phyloP scores from a whole-genome alignment of 2,113 vertebrate genomes.

The Callopanchax toddi region DNA sequence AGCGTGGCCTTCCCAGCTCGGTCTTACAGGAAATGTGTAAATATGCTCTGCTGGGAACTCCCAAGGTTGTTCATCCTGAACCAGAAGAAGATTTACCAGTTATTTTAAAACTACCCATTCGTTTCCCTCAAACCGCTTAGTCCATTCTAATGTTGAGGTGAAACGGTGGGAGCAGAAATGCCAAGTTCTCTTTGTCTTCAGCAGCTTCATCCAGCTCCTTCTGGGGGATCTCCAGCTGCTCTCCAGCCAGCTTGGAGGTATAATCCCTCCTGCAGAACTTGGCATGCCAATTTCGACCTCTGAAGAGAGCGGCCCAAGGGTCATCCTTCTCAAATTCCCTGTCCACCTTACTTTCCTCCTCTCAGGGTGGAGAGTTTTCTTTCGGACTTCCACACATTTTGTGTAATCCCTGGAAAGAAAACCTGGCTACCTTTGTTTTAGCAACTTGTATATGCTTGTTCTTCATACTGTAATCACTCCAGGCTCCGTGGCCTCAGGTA shows the following conservation, averaged over 20 bases:
- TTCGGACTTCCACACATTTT: neutral
- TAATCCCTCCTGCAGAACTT: neutral
- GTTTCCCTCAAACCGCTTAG: neutral
- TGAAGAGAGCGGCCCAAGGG: neutral
- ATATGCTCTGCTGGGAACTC: neutral
- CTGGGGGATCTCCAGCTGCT: neutral
- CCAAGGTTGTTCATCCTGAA: neutral
- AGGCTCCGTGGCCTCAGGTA: neutral
- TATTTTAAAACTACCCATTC: neutral
- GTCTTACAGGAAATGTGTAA: neutral
- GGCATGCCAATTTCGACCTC: conserved; percentile 6
- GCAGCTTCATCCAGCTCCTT: neutral
- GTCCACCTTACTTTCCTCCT: neutral
- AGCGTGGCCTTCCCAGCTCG: neutral
- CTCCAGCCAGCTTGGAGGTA: neutral
- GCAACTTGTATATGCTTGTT: neutral
- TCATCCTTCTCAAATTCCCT: neutral
- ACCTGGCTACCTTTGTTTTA: neutral
- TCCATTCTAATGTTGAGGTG: neutral
- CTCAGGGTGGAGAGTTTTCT: neutral
- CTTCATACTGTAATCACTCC: neutral
- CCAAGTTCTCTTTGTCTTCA: neutral
- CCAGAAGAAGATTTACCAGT: neutral
- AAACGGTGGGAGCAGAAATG: neutral
- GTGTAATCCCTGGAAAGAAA: neutral